Evolutionary conservation across 30 jellyfish, hydroid and myxozoan species (phyloP), one percentile per base, ranked within the genome.

Genomic region (Chrysaora quinquecirrha): DNA sequence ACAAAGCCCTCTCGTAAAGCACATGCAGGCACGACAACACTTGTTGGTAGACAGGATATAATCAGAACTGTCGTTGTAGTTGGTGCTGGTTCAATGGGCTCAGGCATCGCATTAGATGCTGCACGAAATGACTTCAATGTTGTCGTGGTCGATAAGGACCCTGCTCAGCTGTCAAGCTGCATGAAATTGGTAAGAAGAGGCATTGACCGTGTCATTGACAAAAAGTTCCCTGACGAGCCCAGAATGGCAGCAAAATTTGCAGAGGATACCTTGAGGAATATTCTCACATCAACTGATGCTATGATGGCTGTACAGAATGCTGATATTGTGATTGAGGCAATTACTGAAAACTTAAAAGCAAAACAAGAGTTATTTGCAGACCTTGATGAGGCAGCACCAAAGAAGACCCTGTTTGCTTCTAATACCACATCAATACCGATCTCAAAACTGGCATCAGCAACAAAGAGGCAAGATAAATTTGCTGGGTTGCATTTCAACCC

Each of bases 401-500:
- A 72, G 63, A 61, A 90, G 71, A 78, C 94, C 3, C 76, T 90
- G 11, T 78, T 90, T 68, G 90, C 95, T 22, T 90, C 97, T 0
- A 90, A 90, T 38, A 90, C 97, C 1, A 62, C 96, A 11, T 90
- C 97, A 27, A 34, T 90, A 12, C 73, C 87, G 3, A 66, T 90
- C 16, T 71, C 88, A 31, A 82, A 85, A 25, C 72, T 90, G 23
- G 92, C 96, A 52, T 58, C 83, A 10, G 82, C 89, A 9, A 84
- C 94, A n/a, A 34, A 62, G 31, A 52, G 94, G 16, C 87, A 61
- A 48, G 97, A 85, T 48, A 67, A 73, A 21, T 90, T 90, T 70
- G 97, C 87, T 50, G 97, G 97, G 24, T 64, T 90, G 58, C 97
- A 90, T 43, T 90, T 90, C 77, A 90, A 83, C 78, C 97, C 97